These are phyloP conservation scores for Myiagra hebetior DNA, from an alignment of 2,113 vertebrate species.

Conservation along the genomic window DNA sequence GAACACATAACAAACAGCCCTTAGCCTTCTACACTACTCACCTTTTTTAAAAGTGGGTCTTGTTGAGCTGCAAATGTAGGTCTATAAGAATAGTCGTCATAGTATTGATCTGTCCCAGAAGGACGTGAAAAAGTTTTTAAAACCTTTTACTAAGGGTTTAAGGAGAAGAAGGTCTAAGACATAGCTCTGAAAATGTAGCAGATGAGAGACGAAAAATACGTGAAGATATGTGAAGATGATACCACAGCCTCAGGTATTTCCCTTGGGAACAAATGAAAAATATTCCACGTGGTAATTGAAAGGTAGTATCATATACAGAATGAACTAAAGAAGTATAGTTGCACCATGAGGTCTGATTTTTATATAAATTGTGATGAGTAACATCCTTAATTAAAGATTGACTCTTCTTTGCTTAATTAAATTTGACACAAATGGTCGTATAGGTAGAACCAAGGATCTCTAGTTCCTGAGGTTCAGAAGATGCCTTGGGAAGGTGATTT, in stretches of 20 bases:
- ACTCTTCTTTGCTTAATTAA: no score
- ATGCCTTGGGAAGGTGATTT: not conserved
- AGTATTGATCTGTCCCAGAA: not conserved
- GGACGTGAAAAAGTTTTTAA: not conserved
- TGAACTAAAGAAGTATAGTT: no score
- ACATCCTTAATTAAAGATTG: no score
- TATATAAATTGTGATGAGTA: no score
- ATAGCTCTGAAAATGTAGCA: not conserved
- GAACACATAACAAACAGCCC: not conserved
- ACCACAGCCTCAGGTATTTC: not conserved
- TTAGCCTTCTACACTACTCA: not conserved
- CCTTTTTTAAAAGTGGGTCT: not conserved
- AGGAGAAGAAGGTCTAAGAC: not conserved
- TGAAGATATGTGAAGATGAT: not conserved
- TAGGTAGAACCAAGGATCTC: no score
- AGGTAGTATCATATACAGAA: no score
- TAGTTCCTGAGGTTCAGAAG: no score
- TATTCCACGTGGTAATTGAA: no score
- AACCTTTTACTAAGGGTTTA: not conserved
- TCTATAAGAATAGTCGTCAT: not conserved
- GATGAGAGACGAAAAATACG: not conserved
- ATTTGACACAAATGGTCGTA: no score
- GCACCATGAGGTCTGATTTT: no score
- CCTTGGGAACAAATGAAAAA: no score
- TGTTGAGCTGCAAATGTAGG: not conserved